Conservation (phyloP, 2,113 vertebrate genomes). For the Bubalus kerabau region DNA sequence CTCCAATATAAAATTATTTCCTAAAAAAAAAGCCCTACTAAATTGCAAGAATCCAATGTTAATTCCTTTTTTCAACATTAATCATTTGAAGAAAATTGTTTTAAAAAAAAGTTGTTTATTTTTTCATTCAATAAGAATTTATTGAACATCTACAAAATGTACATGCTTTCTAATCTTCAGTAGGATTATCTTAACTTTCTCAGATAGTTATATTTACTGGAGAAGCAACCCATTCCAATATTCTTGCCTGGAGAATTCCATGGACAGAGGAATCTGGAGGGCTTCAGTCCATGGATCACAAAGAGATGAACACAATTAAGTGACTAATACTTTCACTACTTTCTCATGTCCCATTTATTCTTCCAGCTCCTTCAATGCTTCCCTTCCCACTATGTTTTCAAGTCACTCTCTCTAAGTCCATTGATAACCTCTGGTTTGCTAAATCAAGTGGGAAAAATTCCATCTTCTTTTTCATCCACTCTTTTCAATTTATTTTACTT, state of each 20-base stretch:
- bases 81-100: background rate
- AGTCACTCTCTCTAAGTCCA: background rate
- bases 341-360: background rate
- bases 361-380: background rate
- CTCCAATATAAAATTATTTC: background rate
- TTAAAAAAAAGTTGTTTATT: background rate
- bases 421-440: background rate
- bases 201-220: background rate
- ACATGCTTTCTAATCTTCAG: background rate
- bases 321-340: background rate
- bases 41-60: background rate
- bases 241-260: background rate
- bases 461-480: background rate
- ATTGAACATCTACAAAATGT: background rate
- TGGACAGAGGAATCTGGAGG: background rate
- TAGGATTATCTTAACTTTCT: background rate
- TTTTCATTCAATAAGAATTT: background rate
- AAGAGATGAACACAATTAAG: background rate
- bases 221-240: background rate
- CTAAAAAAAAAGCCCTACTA: background rate
- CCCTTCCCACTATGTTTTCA: background rate
- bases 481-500: background rate
- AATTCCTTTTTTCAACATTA: background rate
- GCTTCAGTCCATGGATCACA: background rate
- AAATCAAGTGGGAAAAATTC: background rate